Base-by-base conservation (phyloP, 1,140 invertebrate species). In the Oreohelix idahoensis region DNA sequence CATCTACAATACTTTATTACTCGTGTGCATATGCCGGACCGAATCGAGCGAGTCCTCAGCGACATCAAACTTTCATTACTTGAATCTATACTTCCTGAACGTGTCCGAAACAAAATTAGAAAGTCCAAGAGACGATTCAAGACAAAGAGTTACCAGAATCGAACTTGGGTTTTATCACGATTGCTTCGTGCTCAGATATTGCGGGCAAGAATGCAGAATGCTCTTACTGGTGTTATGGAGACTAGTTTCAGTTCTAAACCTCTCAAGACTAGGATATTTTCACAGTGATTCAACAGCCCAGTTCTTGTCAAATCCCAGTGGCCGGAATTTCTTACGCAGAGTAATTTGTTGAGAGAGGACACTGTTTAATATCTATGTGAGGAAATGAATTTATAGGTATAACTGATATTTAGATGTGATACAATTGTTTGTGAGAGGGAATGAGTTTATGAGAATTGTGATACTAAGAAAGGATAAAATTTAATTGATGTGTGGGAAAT, bases 31-130 rank as follows among this genome's bases (percentile, higher is more conserved):
- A 49, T 58, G 10, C 13, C 23, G 26, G 53, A n/a, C 26, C 53
- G 53, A 58, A 58, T 58, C n/a, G 20, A 58, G 8, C 63, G 63
- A 29, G 63, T 66, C 29, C 17, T 35, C 29, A 23, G 29, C 63
- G 29, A 66, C 63, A 66, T 66, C 63, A 66, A 32, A 29, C 63
- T 66, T 66, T 66, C 63, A 66, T 66, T 66, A 66, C 29, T 29
- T 32, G 63, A 66, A 32, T 66, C 63, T 17, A 66, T 66, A 66
- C 63, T 66, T 66, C 63, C 11, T 8, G 63, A 29, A 66, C 63
- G 63, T 66, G 63, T 5, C 29, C 1, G 29, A 66, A 66, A 66
- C 63, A 32, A 66, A 32, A 66, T 5, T n/a, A 58, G 5, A 23
- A 23, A 8, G 63, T 66, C 63, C 63, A 66, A 49, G 29, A 66